A percentile compares a stretch with the other conserved stretches of the same genome.
These are phyloP conservation scores for Biston stratarius DNA, from an alignment of 2,888 invertebrate genomes.

Conservation along the genomic window DNA sequence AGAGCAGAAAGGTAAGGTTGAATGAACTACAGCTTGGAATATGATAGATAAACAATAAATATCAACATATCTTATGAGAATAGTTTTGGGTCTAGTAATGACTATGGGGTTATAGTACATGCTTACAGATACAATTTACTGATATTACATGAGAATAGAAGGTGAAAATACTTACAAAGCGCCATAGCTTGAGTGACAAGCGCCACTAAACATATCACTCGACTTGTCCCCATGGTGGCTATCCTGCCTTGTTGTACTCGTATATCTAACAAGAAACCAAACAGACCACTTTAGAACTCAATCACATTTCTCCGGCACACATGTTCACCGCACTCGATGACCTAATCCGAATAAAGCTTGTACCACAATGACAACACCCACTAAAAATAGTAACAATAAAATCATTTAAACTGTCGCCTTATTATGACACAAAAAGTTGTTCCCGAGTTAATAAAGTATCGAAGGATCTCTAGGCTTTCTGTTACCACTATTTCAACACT, in stretches of 20 bases:
- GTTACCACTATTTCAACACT: slow-evolving; percentile 58
- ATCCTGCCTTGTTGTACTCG: slow-evolving; percentile 70
- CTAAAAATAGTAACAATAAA: slow-evolving; percentile 87
- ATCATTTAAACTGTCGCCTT: slow-evolving; percentile 64
- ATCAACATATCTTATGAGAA: slow-evolving; percentile 10
- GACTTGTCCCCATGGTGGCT: slow-evolving; percentile 76
- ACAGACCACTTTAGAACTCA: slow-evolving; percentile 69
- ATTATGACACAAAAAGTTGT: slow-evolving; percentile 65
- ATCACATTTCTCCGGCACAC: slow-evolving; percentile 80
- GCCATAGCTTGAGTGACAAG: slow-evolving; percentile 73
- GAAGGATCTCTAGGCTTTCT: slow-evolving; percentile 51
- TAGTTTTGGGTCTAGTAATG: not conserved
- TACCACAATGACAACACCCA: slow-evolving; percentile 85
- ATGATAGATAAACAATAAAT: slow-evolving; percentile 40
- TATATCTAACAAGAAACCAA: slow-evolving; percentile 80
- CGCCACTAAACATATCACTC: slow-evolving; percentile 73
- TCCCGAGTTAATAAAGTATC: slow-evolving; percentile 47
- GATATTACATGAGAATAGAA: slow-evolving; percentile 16
- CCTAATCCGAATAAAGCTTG: slow-evolving; percentile 82
- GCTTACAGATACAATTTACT: slow-evolving; percentile 37
- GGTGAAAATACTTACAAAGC: slow-evolving; percentile 69
- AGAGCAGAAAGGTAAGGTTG: slow-evolving; percentile 52
- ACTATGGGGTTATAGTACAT: not conserved
- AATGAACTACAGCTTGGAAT: slow-evolving; percentile 53
- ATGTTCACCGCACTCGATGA: slow-evolving; percentile 82